A percentile compares a stretch with the other conserved stretches of the same genome.
These are phyloP conservation scores for Copidosoma floridanum DNA, from an alignment of 1,140 invertebrate genomes.

Conservation along the genomic window DNA sequence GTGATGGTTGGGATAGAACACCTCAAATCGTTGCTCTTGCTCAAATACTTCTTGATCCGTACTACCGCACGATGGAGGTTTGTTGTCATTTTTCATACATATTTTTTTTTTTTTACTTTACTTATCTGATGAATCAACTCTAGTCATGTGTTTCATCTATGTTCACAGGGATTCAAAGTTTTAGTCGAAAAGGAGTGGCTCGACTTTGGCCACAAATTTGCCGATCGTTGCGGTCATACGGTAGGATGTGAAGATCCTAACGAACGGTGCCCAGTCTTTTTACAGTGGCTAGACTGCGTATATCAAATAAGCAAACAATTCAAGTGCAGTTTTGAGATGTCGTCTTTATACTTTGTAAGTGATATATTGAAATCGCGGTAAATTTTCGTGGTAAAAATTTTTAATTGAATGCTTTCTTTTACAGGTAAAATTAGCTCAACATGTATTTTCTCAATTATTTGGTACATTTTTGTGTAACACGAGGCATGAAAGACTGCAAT, in stretches of 20 bases:
- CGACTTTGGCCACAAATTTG: conserved; percentile 96
- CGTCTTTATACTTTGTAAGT: conserved; percentile 85
- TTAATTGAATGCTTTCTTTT: conserved; percentile 35
- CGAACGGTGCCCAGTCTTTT: conserved; percentile 93
- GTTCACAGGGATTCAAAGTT: conserved; percentile 82
- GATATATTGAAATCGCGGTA: neutral
- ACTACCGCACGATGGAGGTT: conserved; percentile 88
- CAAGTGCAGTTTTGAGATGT: conserved; percentile 94
- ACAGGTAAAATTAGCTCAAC: conserved; percentile 91
- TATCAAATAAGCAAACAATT: conserved; percentile 89
- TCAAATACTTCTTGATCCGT: conserved; percentile 89
- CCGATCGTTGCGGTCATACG: conserved; percentile 87
- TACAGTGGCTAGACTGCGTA: conserved; percentile 97
- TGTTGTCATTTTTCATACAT: neutral
- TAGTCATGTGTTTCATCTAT: conserved; percentile 16
- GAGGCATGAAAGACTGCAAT: conserved; percentile 69
- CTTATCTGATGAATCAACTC: no score
- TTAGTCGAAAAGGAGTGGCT: conserved; percentile 94
- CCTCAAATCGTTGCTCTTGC: conserved; percentile 90
- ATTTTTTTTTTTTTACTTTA: no score
- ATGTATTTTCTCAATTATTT: conserved; percentile 93
- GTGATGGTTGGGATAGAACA: conserved; percentile 96
- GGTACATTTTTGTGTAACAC: conserved; percentile 96
- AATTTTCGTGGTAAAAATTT: no score
- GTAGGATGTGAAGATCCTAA: conserved; percentile 81